Evolutionary conservation across 2,113 vertebrate genomes (phyloP), one percentile per base, ranked within the genome.

Genomic region (Geococcyx californianus): DNA sequence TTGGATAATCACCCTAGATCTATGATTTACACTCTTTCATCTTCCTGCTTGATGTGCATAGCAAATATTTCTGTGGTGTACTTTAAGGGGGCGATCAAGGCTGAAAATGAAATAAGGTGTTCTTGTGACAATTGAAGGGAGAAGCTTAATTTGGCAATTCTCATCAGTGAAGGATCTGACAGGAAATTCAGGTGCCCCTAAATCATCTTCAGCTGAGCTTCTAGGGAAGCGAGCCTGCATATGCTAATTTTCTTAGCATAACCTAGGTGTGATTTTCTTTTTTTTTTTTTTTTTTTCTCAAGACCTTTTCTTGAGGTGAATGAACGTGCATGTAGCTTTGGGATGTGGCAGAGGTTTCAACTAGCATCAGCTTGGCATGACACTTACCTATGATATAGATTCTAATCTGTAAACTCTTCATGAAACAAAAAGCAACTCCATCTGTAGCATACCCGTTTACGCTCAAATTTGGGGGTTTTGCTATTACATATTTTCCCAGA

Each of bases 1-100:
- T 89, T 81, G 68, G 86, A 89, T 96, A 96, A 95, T 96, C 77
- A 90, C 77, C 45, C 12, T 59, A 51, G 74, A 42, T 89, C 63
- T 88, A 17, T 94, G 89, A 86, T 95, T 95, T 95, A 84, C 20
- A 36, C 31, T 62, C 47, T 76, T 93, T 84, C 67, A 84, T 90
- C 83, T 77, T 90, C 49, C 56, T 92, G 75, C 75, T 95, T 85
- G 91, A 81, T 84, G 91, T 26, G 33, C 86, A 62, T 26, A 84
- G 82, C 81, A 94, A 97, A 88, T 87, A 93, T 64, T 96, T 96
- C 82, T 79, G 52, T 73, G 83, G 82, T 92, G 86, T 60, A 51
- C 54, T 96, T 95, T 72, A 91, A 95, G 56, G 89, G 77, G 60
- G 77, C 84, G 97, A 94, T 98, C 93, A 97, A 52, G 47, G 73